Base-by-base conservation (phyloP, 30 jellyfish, hydroid and myxozoan species). In the Hydractinia echinata region DNA sequence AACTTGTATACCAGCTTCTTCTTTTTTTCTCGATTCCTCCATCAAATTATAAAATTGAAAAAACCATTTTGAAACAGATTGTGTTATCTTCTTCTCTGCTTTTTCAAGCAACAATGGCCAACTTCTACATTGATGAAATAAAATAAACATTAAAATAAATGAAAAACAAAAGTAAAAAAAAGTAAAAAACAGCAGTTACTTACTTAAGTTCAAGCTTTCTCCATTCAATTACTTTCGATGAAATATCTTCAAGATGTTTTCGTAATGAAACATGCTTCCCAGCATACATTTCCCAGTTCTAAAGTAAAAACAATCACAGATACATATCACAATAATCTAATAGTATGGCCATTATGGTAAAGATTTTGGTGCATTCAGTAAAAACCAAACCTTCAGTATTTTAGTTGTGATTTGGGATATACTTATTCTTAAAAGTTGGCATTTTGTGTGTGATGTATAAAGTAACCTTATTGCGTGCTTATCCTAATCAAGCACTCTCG, bases 201-300 rank as follows among this genome's bases (percentile, higher is more conserved):
- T 67, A 93, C 99, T 79, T 87, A 5, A 93, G 84, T 54, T 93
- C 99, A 30, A 88, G 69, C 74, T 87, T 93, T 64, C 99, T 85
- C 96, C 96, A 88, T 77, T 84, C 94, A 55, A 93, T 76, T 54
- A 93, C 76, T 70, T 86, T 88, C 55, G 76, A 54, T 6, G 96
- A 79, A 8, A 93, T 66, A 13, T 79, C 76, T 51, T 83, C 86
- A 52, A 93, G 78, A 55, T 88, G 78, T 0, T 73, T 51, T 70
- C 60, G 81, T 53, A 93, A 14, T 8, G 99, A 93, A 11, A 93
- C 95, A 19, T 79, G 86, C 9, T 94, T 81, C 15, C 93, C 88
- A 5, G 99, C 95, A 72, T 93, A 93, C 55, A 87, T 82, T 64
- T 93, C 96, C 99, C 99, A 93, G 66, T 88, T 92, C 99, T 93